Conservation (phyloP, 2,113 vertebrate genomes). For the Theristicus caerulescens region DNA sequence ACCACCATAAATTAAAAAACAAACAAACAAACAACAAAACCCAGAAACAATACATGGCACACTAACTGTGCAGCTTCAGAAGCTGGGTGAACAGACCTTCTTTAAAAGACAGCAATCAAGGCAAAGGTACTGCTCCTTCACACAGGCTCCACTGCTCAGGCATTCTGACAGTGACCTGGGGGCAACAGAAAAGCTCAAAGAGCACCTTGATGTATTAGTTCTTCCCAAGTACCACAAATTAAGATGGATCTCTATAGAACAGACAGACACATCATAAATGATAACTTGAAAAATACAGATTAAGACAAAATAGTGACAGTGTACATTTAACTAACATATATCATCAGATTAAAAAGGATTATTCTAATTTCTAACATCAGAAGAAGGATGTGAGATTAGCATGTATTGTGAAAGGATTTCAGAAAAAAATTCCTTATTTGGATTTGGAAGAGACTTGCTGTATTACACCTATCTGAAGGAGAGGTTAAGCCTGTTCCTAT, state of each 20-base stretch:
- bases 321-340: background rate
- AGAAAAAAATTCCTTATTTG: background rate
- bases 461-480: background rate
- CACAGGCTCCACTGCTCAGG: background rate
- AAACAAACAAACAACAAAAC: background rate
- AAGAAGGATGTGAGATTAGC: background rate
- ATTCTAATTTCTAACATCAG: background rate
- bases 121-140: background rate
- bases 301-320: background rate
- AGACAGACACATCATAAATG: background rate
- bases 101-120: background rate
- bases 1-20: background rate
- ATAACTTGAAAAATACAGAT: background rate
- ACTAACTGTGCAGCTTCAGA: background rate
- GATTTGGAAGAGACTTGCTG: background rate
- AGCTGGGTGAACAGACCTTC: background rate
- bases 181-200: background rate
- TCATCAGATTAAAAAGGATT: background rate
- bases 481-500: background rate
- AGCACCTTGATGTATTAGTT: background rate
- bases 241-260: background rate
- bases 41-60: background rate
- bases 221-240: background rate
- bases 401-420: background rate
- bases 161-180: background rate